A percentile compares a stretch with the other conserved stretches of the same genome.
These are phyloP conservation scores for Argyrosomus japonicus DNA, from an alignment of 2,113 vertebrate genomes.

Conservation along the genomic window DNA sequence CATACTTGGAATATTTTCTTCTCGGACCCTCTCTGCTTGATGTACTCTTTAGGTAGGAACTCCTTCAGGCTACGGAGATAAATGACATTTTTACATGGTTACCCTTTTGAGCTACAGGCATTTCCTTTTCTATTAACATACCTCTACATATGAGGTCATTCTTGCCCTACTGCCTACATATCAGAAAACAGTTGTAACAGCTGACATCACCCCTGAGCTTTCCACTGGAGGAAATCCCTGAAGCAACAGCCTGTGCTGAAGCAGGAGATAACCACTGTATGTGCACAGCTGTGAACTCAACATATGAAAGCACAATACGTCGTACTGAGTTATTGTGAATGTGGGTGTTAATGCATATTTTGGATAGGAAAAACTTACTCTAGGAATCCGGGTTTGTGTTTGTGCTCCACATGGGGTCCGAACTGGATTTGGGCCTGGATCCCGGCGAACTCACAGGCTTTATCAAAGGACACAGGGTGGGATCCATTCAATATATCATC, in stretches of 20 bases:
- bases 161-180: conserved; percentile 62
- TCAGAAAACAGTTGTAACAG: conserved; percentile 73
- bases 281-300: conserved; percentile 39
- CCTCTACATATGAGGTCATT: conserved; percentile 75
- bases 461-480: conserved; percentile 98
- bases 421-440: conserved; percentile 99
- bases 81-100: conserved; percentile 71
- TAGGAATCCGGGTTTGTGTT: conserved; percentile 98
- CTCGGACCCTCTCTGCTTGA: conserved; percentile 87
- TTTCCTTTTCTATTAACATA: conserved; percentile 73
- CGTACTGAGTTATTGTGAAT: background rate
- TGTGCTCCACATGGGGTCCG: conserved; percentile 97
- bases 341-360: conserved; percentile 28
- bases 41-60: conserved; percentile 88
- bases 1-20: conserved; percentile 89
- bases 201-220: conserved; percentile 70
- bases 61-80: conserved; percentile 85
- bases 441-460: conserved; percentile 97
- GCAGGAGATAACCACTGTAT: conserved; percentile 38
- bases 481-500: conserved; percentile 99
- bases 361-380: conserved; percentile 87
- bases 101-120: conserved; percentile 59
- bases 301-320: conserved; percentile 12
- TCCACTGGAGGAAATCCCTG: conserved; percentile 66
- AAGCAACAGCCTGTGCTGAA: conserved; percentile 53